phyloP scores from a whole-genome alignment of 2,888 invertebrate species.

The Tenodera sinensis region DNA sequence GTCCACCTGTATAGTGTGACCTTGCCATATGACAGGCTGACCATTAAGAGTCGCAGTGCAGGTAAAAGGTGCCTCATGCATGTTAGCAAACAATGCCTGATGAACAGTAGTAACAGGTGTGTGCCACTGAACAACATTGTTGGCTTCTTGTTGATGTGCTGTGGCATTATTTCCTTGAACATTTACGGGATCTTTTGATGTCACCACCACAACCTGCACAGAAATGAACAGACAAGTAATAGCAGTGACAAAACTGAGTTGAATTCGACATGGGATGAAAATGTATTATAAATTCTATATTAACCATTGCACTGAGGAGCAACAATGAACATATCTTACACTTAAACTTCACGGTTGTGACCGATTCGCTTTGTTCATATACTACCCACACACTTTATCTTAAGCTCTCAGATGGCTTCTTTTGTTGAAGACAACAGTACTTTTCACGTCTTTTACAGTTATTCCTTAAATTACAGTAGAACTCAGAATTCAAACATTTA shows the following conservation, averaged over 20 bases:
- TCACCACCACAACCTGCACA: slow-evolving; percentile 23
- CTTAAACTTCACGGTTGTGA: no score
- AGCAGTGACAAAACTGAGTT: background rate
- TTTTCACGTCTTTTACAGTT: no score
- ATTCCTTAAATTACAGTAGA: no score
- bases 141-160: slow-evolving; percentile 38
- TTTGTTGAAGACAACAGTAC: no score
- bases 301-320: no score
- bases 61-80: slow-evolving; percentile 44
- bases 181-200: slow-evolving; percentile 3
- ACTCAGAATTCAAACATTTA: no score
- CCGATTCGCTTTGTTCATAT: no score
- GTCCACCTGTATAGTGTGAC: slow-evolving; percentile 55
- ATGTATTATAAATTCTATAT: background rate
- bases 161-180: background rate
- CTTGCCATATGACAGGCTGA: slow-evolving; percentile 58
- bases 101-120: slow-evolving; percentile 53
- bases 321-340: no score
- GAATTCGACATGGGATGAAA: background rate
- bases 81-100: slow-evolving; percentile 45
- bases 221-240: background rate
- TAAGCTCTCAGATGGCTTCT: no score
- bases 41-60: slow-evolving; percentile 32
- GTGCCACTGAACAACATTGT: slow-evolving; percentile 56
- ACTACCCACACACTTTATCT: no score